phyloP scores from a whole-genome alignment of 2,113 vertebrate species.

The Argyrosomus japonicus region DNA sequence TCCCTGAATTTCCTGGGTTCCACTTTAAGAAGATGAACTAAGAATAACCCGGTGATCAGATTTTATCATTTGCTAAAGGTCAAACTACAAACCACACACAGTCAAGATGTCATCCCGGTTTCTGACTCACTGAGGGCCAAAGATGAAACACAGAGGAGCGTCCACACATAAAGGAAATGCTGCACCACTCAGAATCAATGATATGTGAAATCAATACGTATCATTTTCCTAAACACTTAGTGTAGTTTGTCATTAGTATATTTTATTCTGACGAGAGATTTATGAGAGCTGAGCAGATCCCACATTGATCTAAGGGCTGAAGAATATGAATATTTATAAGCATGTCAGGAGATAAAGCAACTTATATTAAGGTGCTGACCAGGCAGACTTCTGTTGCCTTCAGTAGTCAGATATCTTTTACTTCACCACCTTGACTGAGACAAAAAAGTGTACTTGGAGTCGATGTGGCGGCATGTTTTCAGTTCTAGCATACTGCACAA shows the following conservation, averaged over 20 bases:
- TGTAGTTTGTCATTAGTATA: slow-evolving; percentile 29
- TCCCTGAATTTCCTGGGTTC: slow-evolving; percentile 9
- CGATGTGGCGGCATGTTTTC: not conserved
- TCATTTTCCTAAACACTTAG: slow-evolving; percentile 36
- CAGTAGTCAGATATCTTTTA: slow-evolving; percentile 17
- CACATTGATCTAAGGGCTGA: slow-evolving; percentile 48
- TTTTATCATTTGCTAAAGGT: slow-evolving; percentile 62
- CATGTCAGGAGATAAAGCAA: slow-evolving; percentile 36
- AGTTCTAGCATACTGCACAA: not conserved
- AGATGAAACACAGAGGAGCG: slow-evolving; percentile 27
- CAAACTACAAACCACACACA: slow-evolving; percentile 27
- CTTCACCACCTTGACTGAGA: not conserved
- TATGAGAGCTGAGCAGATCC: slow-evolving; percentile 46
- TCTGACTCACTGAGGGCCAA: slow-evolving; percentile 43
- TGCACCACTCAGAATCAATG: not conserved
- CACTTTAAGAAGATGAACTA: slow-evolving; percentile 30
- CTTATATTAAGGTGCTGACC: slow-evolving; percentile 59
- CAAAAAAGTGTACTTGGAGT: slow-evolving; percentile 3
- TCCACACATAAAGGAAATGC: slow-evolving; percentile 1
- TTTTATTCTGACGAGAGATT: slow-evolving; percentile 62
- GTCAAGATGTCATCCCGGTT: slow-evolving; percentile 5
- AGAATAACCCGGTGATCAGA: slow-evolving; percentile 60
- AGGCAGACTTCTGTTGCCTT: slow-evolving; percentile 28
- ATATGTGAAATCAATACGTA: slow-evolving; percentile 55
- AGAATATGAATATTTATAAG: slow-evolving; percentile 65